These are phyloP conservation scores for Laticauda colubrina DNA, from an alignment of 2,113 vertebrate genomes.

Conservation along the genomic window DNA sequence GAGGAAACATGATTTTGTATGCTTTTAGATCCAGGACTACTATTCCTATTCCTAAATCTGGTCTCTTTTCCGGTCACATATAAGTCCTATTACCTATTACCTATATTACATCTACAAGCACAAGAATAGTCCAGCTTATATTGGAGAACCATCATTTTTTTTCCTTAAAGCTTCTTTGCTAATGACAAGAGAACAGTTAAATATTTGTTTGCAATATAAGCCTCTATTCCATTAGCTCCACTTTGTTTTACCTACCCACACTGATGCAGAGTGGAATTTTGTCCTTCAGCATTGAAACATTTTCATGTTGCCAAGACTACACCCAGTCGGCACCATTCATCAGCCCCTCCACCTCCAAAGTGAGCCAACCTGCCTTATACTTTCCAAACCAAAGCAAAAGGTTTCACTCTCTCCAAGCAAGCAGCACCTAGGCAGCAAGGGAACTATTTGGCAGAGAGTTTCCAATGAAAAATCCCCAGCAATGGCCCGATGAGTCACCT, in stretches of 20 bases:
- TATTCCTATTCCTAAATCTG: neutral
- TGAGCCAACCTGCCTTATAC: neutral
- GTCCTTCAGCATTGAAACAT: neutral
- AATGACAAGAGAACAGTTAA: too few species aligned
- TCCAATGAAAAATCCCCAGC: slow-evolving; percentile 29
- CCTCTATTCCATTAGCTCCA: neutral
- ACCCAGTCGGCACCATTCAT: neutral
- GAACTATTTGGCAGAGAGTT: slow-evolving; percentile 25
- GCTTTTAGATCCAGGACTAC: neutral
- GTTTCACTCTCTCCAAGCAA: neutral
- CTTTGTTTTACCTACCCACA: neutral
- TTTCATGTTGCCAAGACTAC: slow-evolving; percentile 3
- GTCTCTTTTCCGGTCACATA: too few species aligned
- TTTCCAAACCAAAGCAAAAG: slow-evolving; percentile 18
- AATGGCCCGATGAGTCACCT: slow-evolving; percentile 29
- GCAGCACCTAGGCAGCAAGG: slow-evolving; percentile 34
- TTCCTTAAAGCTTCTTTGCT: neutral
- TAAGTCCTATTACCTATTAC: neutral
- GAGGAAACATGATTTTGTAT: neutral
- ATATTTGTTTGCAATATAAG: neutral
- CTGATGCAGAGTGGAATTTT: slow-evolving; percentile 6
- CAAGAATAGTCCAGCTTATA: neutral
- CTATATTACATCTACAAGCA: neutral
- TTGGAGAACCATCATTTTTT: neutral
- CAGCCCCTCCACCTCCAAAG: neutral